phyloP scores from a whole-genome alignment of 1,140 invertebrate genomes.

The Berghia stephanieae region DNA sequence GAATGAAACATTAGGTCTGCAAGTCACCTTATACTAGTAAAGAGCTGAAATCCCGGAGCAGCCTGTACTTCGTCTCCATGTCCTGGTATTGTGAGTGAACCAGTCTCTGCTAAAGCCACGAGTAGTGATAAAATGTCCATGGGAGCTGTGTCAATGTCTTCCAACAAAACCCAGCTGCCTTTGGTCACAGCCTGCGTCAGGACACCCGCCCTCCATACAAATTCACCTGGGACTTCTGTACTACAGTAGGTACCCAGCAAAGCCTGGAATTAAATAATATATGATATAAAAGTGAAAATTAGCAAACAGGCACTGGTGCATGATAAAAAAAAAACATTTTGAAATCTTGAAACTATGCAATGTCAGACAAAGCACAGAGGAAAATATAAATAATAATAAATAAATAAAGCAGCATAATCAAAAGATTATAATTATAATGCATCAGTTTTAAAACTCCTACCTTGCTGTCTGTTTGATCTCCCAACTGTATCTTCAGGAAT shows the following conservation, averaged over 20 bases:
- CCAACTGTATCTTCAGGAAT: constrained; percentile 86
- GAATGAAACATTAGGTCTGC: too few species aligned
- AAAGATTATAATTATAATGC: background rate
- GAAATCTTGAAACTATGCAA: background rate
- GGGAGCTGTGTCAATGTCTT: constrained; percentile 94
- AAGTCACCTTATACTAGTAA: constrained; percentile 89
- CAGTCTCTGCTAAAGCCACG: constrained; percentile 84
- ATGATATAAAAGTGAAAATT: background rate
- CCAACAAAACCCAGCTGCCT: constrained; percentile 92
- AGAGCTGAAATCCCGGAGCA: constrained; percentile 87
- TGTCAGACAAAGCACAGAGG: background rate
- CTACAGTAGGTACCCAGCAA: constrained; percentile 93
- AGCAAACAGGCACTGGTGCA: background rate
- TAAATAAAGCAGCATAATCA: background rate
- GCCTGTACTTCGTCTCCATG: constrained; percentile 83
- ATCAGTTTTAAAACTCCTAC: constrained; percentile 59
- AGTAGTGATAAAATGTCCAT: constrained; percentile 91
- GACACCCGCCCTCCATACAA: constrained; percentile 92
- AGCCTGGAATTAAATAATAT: constrained; percentile 69
- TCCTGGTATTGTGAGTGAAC: constrained; percentile 84
- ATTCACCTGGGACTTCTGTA: constrained; percentile 96
- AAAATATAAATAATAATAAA: background rate
- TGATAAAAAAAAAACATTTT: background rate
- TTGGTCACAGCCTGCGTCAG: constrained; percentile 79
- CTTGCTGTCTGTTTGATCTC: constrained; percentile 98